Evolutionary conservation across 2,113 vertebrate genomes (phyloP).

Genomic region (Aegithalos caudatus): DNA sequence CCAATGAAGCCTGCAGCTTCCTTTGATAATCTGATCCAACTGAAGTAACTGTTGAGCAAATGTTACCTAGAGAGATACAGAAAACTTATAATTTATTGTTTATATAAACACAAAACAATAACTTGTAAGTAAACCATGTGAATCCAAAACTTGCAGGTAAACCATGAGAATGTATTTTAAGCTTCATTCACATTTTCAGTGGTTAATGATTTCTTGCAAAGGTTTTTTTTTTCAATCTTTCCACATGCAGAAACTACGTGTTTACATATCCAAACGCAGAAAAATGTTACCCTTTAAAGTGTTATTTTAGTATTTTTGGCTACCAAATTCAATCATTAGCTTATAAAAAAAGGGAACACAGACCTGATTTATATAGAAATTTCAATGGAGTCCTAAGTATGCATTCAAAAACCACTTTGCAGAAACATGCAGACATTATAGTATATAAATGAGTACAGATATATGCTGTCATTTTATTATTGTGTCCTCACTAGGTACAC

Average conservation of each 20-base stretch:
- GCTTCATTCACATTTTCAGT: constrained; percentile 14
- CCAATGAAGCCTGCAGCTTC: constrained; percentile 35
- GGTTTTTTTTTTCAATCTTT: not conserved
- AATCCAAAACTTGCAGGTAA: constrained; percentile 13
- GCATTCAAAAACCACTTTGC: constrained; percentile 17
- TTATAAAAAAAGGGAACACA: not conserved
- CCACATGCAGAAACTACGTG: not conserved
- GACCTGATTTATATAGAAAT: not conserved
- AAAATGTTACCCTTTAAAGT: not conserved
- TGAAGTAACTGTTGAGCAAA: constrained; percentile 48
- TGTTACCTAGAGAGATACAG: constrained; percentile 14
- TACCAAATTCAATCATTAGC: not conserved
- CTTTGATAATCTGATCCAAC: not conserved
- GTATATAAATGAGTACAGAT: constrained; percentile 30
- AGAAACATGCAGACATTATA: constrained; percentile 12
- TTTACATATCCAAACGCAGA: not conserved
- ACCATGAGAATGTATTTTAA: constrained; percentile 16
- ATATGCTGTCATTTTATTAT: constrained; percentile 16
- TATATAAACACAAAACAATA: constrained; percentile 6
- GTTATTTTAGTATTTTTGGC: not conserved
- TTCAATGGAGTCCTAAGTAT: not conserved
- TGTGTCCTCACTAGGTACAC: not conserved
- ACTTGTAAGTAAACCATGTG: not conserved
- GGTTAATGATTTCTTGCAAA: not conserved
- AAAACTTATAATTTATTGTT: not conserved